These are phyloP conservation scores for Dromius quadrimaculatus DNA, from an alignment of 2,888 invertebrate species.

Conservation along the genomic window DNA sequence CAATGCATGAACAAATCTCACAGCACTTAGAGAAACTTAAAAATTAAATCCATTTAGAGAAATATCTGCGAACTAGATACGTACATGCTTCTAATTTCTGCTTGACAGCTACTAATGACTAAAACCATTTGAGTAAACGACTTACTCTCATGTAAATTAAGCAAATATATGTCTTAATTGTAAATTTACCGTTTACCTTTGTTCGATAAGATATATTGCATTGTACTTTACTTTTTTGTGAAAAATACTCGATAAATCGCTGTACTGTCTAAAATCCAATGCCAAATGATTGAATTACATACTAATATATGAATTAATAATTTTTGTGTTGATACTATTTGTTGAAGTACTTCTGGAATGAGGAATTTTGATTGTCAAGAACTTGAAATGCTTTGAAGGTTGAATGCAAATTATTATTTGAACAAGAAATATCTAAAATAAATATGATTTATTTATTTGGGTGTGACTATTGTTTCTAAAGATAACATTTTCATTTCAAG, in stretches of 20 bases:
- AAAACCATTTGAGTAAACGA: slow-evolving; percentile 19
- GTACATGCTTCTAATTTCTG: slow-evolving; percentile 13
- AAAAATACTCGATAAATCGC: not conserved
- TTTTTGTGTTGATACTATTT: not conserved
- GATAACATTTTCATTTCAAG: no score
- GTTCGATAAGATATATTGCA: slow-evolving; percentile 12
- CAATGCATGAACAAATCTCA: not conserved
- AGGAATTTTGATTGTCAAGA: no score
- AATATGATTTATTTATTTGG: not conserved
- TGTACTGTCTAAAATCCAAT: not conserved
- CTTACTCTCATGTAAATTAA: slow-evolving; percentile 27
- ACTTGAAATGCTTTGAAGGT: not conserved
- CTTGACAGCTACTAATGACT: slow-evolving; percentile 24
- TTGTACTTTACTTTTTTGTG: not conserved
- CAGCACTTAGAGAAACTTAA: not conserved
- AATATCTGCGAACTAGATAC: slow-evolving; percentile 27
- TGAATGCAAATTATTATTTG: not conserved
- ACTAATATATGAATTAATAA: not conserved
- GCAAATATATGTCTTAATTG: slow-evolving; percentile 31
- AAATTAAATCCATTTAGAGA: slow-evolving; percentile 18
- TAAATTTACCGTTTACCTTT: slow-evolving; percentile 22
- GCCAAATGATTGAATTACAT: not conserved
- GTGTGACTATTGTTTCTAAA: no score
- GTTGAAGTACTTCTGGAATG: no score
- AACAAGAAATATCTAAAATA: no score